Conservation (phyloP, 2,797 vertebrate species). For the Muscicapa comitata region DNA sequence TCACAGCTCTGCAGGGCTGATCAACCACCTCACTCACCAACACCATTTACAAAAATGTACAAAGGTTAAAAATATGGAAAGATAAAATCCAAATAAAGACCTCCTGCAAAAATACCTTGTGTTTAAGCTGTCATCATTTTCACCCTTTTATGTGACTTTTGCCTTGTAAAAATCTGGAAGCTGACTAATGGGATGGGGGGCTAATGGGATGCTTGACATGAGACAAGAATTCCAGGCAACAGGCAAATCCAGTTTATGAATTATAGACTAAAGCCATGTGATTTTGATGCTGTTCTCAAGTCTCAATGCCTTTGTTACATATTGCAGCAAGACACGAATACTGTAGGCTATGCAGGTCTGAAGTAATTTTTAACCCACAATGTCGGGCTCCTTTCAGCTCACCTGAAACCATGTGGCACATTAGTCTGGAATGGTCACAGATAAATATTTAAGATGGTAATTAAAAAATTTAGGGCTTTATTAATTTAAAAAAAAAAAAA, state of each 20-base stretch:
- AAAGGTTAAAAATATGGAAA: conserved; percentile 46
- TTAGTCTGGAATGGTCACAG: neutral
- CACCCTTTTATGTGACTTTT: neutral
- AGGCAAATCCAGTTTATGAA: neutral
- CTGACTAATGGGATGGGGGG: neutral
- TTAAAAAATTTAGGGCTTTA: neutral
- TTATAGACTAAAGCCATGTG: neutral
- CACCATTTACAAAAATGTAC: conserved; percentile 42
- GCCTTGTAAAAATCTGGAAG: neutral
- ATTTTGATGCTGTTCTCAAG: neutral
- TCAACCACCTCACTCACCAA: conserved; percentile 5
- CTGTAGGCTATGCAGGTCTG: neutral
- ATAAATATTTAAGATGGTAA: neutral
- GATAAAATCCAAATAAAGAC: conserved; percentile 49
- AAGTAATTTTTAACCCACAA: neutral
- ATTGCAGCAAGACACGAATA: neutral
- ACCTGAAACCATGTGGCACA: neutral
- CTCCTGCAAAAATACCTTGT: neutral
- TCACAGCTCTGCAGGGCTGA: conserved; percentile 69
- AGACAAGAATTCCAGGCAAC: conserved; percentile 55
- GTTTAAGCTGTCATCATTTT: neutral
- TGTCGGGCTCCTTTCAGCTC: neutral
- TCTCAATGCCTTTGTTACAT: neutral
- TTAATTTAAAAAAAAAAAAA: neutral
- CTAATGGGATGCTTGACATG: conserved; percentile 28